Percentiles rank a stretch among this genome's conserved stretches.
These are phyloP conservation scores for Iselma pallidipennis DNA, from an alignment of 2,888 invertebrate genomes.

Conservation along the genomic window DNA sequence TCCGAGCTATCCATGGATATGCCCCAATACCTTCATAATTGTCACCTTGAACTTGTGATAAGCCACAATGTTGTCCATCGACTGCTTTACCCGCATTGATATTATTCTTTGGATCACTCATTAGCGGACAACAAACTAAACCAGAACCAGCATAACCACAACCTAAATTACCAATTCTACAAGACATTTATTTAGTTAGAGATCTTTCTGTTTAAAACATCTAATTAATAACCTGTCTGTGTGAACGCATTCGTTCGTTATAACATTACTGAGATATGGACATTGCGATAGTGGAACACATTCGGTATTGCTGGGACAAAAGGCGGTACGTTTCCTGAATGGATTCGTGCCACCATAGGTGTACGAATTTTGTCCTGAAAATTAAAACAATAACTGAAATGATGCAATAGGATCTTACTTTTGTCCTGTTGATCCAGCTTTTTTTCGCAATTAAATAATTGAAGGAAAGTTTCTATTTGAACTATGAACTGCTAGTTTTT, in stretches of 20 bases:
- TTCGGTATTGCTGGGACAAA: conserved; percentile 49
- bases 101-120: conserved; percentile 43
- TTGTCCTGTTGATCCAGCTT: no score
- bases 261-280: conserved; percentile 60
- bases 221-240: conserved; percentile 59
- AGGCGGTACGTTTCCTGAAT: conserved; percentile 37
- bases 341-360: not conserved
- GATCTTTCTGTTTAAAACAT: not conserved
- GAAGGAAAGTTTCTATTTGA: no score
- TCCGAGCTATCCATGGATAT: conserved; percentile 75
- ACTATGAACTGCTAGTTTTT: no score
- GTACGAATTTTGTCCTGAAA: not conserved
- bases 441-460: no score
- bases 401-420: no score
- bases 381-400: no score
- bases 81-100: conserved; percentile 38
- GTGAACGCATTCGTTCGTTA: conserved; percentile 64
- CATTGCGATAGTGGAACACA: conserved; percentile 64
- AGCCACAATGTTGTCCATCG: conserved; percentile 63
- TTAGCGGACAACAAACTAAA: conserved; percentile 65
- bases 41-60: conserved; percentile 67
- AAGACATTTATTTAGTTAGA: conserved; percentile 20
- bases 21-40: conserved; percentile 71
- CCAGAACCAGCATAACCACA: conserved; percentile 63
- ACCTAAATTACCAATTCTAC: conserved; percentile 61